Evolutionary conservation across 2,113 vertebrate species (phyloP).

Genomic region (Syrrhaptes paradoxus): DNA sequence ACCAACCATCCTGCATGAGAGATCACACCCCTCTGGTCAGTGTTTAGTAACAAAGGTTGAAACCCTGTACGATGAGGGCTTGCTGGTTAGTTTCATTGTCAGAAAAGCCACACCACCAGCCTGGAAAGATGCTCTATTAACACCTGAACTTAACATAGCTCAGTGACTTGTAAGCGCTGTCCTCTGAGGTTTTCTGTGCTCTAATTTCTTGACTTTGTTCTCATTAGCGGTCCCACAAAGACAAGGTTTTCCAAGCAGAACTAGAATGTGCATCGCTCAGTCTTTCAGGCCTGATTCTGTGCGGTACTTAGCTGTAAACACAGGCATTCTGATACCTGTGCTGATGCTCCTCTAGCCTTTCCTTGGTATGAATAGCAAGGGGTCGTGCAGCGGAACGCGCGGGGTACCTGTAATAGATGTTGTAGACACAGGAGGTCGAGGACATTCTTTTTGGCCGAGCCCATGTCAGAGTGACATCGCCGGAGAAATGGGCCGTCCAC

Average conservation of each 20-base stretch:
- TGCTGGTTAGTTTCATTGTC: not conserved
- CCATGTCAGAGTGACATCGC: conserved; percentile 90
- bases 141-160: not conserved
- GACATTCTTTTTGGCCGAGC: conserved; percentile 90
- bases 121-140: not conserved
- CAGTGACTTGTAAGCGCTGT: not conserved
- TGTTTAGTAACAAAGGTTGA: not conserved
- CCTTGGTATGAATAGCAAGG: accelerated
- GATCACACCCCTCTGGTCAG: not conserved
- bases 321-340: not conserved
- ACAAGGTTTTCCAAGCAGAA: not conserved
- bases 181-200: not conserved
- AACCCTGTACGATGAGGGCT: not conserved
- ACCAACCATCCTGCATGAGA: conserved; percentile 79
- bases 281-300: not conserved
- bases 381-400: accelerated
- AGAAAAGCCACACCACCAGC: not conserved
- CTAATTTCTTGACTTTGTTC: not conserved
- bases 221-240: not conserved
- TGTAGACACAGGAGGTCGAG: conserved; percentile 85
- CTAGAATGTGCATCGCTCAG: not conserved
- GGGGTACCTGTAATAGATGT: conserved; percentile 88
- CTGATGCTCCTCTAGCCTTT: not conserved
- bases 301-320: accelerated
- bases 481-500: conserved; percentile 88